phyloP scores from a whole-genome alignment of 2,113 vertebrate genomes.

The Chloroceryle aenea region DNA sequence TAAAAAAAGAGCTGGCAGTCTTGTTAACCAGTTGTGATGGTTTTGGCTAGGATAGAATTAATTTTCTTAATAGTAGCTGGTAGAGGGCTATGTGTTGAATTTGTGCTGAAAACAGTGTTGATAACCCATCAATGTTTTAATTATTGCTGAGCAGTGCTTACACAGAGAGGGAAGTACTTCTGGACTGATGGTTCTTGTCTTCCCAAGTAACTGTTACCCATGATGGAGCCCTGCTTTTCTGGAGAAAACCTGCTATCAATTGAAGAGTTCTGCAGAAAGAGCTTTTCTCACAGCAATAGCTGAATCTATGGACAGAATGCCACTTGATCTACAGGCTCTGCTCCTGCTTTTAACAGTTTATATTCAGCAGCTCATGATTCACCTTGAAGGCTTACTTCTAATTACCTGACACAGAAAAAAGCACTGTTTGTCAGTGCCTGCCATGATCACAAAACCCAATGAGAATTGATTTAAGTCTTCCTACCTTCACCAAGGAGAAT shows the following conservation, averaged over 20 bases:
- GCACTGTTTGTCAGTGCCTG: background rate
- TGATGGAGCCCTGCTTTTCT: background rate
- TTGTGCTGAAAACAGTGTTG: background rate
- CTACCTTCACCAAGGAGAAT: background rate
- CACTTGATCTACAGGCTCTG: background rate
- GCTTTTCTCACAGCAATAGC: background rate
- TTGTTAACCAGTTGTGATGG: background rate
- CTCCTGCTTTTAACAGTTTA: background rate
- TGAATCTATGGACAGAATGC: background rate
- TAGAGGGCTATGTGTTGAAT: background rate
- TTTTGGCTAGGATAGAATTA: background rate
- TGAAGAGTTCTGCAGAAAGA: background rate
- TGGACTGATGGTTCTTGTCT: background rate
- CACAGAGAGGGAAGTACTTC: background rate
- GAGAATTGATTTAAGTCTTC: slow-evolving; percentile 3
- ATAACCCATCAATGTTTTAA: background rate
- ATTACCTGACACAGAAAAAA: background rate
- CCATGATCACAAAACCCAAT: background rate
- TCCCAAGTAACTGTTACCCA: background rate
- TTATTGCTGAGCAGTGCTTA: background rate
- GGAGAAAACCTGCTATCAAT: background rate
- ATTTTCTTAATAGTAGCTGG: background rate
- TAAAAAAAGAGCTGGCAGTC: background rate
- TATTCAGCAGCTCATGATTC: background rate
- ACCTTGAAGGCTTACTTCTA: background rate